Base-by-base conservation (phyloP, 2,888 invertebrate species). In the Drosophila prostipennis region DNA sequence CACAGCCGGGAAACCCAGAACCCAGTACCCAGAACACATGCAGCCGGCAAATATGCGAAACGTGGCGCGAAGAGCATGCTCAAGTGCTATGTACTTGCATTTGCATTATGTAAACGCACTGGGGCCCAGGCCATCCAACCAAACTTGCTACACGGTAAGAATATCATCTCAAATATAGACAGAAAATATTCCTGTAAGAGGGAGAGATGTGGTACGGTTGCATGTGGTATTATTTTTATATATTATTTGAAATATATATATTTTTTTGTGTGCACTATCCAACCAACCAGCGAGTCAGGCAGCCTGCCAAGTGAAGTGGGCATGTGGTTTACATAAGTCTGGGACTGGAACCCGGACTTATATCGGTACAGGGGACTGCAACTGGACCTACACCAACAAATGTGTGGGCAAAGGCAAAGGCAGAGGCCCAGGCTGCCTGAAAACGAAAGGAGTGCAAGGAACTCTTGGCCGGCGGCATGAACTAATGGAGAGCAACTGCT, bases 271-370 rank as follows among this genome's bases (percentile, higher is more conserved):
- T 48, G 48, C 13, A 40, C 7, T 54, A 40, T n/a, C 13, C 46
- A 34, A 16, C 39, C 46, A 39, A 11, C 8, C 43, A 29, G 45
- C 32, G 40, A 54, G 57, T 19, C 60, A 52, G 52, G 37, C 65
- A 64, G 49, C 64, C 65, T 51, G 64, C 64, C 64, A 37, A 64
- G 52, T 53, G 52, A 72, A 71, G 65, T 74, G 65, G 53, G 79
- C 69, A 81, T 74, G 74, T 71, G 82, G 74, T 68, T 64, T 68
- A 59, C 60, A 68, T 58, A 76, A 75, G 75, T 46, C 43, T 1
- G 45, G 39, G 34, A 8, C 23, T 13, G 67, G 43, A 46, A 40
- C 45, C 80, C 78, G 89, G 90, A 86, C 89, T 84, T 82, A 80
- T 77, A 81, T 57, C 81, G 81, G 80, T 81, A 78, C 4, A 11